Evolutionary conservation across 2,888 invertebrate genomes (phyloP), one percentile per base, ranked within the genome.

Genomic region (Eledona agricola): DNA sequence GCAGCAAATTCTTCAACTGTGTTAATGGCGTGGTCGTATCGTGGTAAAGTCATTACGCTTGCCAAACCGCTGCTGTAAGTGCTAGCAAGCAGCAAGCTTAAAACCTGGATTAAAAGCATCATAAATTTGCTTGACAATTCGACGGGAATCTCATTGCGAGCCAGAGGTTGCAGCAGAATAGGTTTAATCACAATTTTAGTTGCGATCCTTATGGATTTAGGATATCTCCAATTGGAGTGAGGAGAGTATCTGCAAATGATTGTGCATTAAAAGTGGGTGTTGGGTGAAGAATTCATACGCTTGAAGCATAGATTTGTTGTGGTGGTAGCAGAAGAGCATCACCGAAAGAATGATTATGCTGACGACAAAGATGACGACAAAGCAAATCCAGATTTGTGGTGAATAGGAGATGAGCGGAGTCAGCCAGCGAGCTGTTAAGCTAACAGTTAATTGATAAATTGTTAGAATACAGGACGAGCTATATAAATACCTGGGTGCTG

Each of bases 61-160:
- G 87, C 81, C 25, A 88, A 72, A 1, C 87, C 87, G 32, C 86
- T 85, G 10, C 82, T 80, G 63, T 87, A 88, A 0, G 83, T 81
- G 52, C 83, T 84, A 12, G 83, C 80, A 23, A 87, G 72, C 15
- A 87, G 77, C 32, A 86, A 73, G 29, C 82, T 82, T 22, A 82
- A 79, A 32, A 82, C 60, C 47, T 83, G 73, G 29, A 83, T 69
- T 74, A 79, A 78, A 1, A 77, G 78, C 16, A 80, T 77, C 17
- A 82, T 72, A 46, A 77, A 77, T 38, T 79, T 62, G 15, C 49
- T 38, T 3, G 31, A 3, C 2, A 49, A 1, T 5, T 38, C 62
- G 2, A 58, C 31, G 3, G 59, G 60, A 3, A 61, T 45, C 45
- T 65, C 57, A 29, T 51, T 23, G 7, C 26, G 29, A 2, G 65